Evolutionary conservation across 2,888 invertebrate genomes (phyloP).

Genomic region (Byasa hedistus): DNA sequence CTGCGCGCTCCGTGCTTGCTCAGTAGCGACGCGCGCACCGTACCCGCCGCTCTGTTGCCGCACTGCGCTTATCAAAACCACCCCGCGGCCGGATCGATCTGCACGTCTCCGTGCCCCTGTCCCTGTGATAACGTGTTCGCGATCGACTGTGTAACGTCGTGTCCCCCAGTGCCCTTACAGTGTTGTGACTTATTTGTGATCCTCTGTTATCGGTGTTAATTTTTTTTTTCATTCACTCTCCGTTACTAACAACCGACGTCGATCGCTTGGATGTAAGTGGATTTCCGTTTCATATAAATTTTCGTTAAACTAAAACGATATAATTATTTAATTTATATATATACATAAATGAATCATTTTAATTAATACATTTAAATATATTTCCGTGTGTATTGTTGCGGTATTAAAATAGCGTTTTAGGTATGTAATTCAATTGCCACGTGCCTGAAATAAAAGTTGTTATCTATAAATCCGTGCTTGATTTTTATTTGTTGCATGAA

Average conservation of each 20-base stretch:
- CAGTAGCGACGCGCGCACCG: conserved; percentile 71
- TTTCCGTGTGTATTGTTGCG: background rate
- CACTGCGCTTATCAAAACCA: conserved; percentile 63
- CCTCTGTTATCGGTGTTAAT: conserved; percentile 40
- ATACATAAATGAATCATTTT: background rate
- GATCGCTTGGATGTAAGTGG: conserved; percentile 32
- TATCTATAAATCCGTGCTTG: background rate
- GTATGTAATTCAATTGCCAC: background rate
- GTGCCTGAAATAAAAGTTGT: background rate
- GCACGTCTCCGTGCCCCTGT: conserved; percentile 52
- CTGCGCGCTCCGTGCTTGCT: conserved; percentile 25
- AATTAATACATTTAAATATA: background rate
- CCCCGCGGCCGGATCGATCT: conserved; percentile 72
- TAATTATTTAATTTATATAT: background rate
- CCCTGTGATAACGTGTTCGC: conserved; percentile 53
- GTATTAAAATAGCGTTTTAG: background rate
- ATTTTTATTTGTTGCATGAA: background rate
- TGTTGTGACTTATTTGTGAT: conserved; percentile 50
- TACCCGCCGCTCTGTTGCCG: conserved; percentile 46
- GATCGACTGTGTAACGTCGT: conserved; percentile 60
- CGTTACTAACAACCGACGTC: conserved; percentile 27
- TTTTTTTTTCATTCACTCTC: conserved; percentile 32
- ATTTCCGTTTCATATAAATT: background rate
- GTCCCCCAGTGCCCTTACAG: conserved; percentile 51
- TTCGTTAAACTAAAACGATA: background rate